Evolutionary conservation across 1,140 invertebrate genomes (phyloP).

Genomic region (Heliconius hewitsoni): DNA sequence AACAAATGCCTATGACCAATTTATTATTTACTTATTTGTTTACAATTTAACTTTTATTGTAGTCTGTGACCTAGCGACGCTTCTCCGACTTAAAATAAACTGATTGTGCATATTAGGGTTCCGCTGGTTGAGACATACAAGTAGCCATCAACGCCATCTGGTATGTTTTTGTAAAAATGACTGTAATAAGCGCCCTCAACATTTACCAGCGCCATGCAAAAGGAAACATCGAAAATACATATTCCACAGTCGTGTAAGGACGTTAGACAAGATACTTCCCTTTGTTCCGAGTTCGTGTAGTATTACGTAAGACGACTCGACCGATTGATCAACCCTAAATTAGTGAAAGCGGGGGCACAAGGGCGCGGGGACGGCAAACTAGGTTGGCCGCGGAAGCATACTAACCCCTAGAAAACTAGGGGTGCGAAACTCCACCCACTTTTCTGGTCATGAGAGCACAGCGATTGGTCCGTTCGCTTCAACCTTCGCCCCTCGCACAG

Average conservation of each 20-base stretch:
- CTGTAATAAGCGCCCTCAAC: conserved; percentile 18
- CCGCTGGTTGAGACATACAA: background rate
- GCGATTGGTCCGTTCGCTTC: conserved; percentile 73
- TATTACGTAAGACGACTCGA: conserved; percentile 66
- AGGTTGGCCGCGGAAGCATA: conserved; percentile 80
- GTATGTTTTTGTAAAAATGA: conserved; percentile 23
- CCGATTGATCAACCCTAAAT: conserved; percentile 81
- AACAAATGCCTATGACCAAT: too few species aligned
- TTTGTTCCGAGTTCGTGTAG: conserved; percentile 52
- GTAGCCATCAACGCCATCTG: conserved; percentile 22
- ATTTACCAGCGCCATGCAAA: background rate
- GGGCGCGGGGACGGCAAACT: conserved; percentile 71
- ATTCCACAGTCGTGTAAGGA: background rate
- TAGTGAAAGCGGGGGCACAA: conserved; percentile 66
- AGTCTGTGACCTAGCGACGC: background rate
- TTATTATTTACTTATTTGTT: too few species aligned
- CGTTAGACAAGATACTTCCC: conserved; percentile 12
- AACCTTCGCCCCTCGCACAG: conserved; percentile 74
- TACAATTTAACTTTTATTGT: background rate
- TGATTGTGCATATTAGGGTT: background rate
- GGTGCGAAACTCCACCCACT: conserved; percentile 79
- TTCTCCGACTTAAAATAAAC: background rate
- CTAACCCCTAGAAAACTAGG: conserved; percentile 81
- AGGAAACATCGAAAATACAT: conserved; percentile 1
- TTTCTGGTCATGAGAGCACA: conserved; percentile 79